Base-by-base conservation (phyloP, 2,888 invertebrate species). In the Oscheius onirici region DNA sequence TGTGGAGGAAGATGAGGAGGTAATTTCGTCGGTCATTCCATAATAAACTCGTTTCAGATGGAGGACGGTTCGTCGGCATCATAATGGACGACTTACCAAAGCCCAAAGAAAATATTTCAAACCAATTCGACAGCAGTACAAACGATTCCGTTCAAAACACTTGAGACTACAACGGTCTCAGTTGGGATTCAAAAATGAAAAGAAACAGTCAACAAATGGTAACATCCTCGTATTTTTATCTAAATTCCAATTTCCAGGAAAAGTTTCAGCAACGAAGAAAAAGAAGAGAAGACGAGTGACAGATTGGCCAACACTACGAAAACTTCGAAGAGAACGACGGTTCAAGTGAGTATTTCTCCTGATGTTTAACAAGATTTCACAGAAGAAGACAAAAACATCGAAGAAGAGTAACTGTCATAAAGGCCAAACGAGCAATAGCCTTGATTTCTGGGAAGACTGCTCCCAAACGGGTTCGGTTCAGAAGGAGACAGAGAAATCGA, bases 401-500 rank as follows among this genome's bases (percentile, higher is more conserved):
- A 17, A 58, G 41, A n/a, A 58, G 43, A n/a, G 8, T 58, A 11
- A 0, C 11, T 20, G 17, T 22, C 2, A 51, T 20, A 20, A 51
- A 51, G 20, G 51, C 51, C n/a, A 51, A 51, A 8, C 20, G 51
- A 20, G 20, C 20, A 22, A 3, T 3, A 11, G 51, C 20, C n/a
- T 22, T 22, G 51, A 20, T 20, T 11, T 20, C 51, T 11, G 51
- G 51, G 10, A 55, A 2, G 8, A 55, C 55, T 15, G 2, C 28
- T 24, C 55, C 55, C 1, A 55, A 26, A 26, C 20, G 51, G 20
- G 24, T 51, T 22, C 51, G 51, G 20, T 17, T 51, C 51, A 46
- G 46, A 20, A 46, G 46, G 11, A 46, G 46, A 46, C 46, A 5
- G 15, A 15, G 49, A n/a, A 60, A 60, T 22, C 58, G 58, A 26